phyloP scores from a whole-genome alignment of 2,888 invertebrate species.

The Chirona hameri region DNA sequence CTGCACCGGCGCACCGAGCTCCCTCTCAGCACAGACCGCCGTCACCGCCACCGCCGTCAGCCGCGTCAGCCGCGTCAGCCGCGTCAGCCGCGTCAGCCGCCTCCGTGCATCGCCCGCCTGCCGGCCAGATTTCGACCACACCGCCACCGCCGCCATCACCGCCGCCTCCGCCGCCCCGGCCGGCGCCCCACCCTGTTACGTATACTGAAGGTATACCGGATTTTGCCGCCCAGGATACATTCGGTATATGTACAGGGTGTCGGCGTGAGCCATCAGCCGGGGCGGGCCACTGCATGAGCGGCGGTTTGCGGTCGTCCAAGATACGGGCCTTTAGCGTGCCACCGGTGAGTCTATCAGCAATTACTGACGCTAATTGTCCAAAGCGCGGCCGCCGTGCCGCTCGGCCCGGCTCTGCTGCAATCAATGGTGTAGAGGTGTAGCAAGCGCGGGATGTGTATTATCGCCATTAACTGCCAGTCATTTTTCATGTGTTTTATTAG shows the following conservation, averaged over 20 bases:
- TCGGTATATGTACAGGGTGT: constrained; percentile 99
- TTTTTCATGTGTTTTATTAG: constrained; percentile 25
- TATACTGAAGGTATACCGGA: constrained; percentile 99
- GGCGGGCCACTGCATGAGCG: background rate
- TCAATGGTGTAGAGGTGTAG: background rate
- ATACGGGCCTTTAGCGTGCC: background rate
- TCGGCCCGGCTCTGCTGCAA: background rate
- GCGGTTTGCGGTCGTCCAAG: background rate
- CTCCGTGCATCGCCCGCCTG: background rate
- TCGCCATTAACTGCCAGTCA: constrained; percentile 10
- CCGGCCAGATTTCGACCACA: background rate
- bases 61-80: background rate
- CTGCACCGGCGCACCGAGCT: no score
- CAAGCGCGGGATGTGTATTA: background rate
- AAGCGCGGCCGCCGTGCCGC: background rate
- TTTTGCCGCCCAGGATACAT: constrained; percentile 93
- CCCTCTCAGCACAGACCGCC: background rate
- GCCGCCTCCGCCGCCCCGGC: background rate
- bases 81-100: background rate
- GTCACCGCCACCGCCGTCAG: background rate
- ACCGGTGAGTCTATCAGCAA: constrained; percentile 2
- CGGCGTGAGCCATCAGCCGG: background rate
- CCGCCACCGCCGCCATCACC: background rate
- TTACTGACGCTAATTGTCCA: background rate
- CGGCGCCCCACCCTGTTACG: constrained; percentile 95